Conservation (phyloP, 2,113 vertebrate genomes). For the Opisthocomus hoazin region DNA sequence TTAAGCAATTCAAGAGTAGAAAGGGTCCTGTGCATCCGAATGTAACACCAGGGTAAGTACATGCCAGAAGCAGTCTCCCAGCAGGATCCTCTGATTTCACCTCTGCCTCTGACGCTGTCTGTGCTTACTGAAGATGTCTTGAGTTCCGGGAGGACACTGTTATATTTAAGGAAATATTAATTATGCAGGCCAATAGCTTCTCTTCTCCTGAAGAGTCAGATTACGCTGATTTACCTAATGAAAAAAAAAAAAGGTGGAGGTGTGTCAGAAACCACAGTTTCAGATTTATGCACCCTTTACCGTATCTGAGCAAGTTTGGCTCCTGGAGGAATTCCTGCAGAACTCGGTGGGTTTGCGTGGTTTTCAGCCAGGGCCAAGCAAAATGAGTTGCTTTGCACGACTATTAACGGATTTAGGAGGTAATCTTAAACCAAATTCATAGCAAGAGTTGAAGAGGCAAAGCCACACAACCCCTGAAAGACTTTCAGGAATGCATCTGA, state of each 20-base stretch:
- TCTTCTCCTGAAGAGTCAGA: not conserved
- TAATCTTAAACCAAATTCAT: constrained; percentile 27
- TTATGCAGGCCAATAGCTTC: not conserved
- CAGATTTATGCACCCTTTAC: not conserved
- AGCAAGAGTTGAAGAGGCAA: not conserved
- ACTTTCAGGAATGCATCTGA: constrained; percentile 44
- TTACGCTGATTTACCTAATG: not conserved
- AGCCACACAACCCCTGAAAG: constrained; percentile 24
- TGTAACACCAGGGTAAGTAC: not conserved
- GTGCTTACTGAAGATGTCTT: not conserved
- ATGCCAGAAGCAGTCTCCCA: not conserved
- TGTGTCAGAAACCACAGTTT: not conserved
- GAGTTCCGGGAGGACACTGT: not conserved
- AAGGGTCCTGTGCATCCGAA: not conserved
- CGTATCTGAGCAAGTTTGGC: not conserved
- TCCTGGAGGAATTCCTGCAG: constrained; percentile 1
- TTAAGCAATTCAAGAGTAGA: not conserved
- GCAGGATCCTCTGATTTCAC: constrained; percentile 7
- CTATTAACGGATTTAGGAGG: constrained; percentile 36
- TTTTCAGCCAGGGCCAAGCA: constrained; percentile 3
- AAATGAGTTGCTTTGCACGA: not conserved
- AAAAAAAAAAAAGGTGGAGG: not conserved
- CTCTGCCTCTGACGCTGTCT: not conserved
- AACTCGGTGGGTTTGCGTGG: not conserved
- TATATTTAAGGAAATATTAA: not conserved